Conservation (phyloP, 2,888 invertebrate genomes). For the Epicampocera succincta region DNA sequence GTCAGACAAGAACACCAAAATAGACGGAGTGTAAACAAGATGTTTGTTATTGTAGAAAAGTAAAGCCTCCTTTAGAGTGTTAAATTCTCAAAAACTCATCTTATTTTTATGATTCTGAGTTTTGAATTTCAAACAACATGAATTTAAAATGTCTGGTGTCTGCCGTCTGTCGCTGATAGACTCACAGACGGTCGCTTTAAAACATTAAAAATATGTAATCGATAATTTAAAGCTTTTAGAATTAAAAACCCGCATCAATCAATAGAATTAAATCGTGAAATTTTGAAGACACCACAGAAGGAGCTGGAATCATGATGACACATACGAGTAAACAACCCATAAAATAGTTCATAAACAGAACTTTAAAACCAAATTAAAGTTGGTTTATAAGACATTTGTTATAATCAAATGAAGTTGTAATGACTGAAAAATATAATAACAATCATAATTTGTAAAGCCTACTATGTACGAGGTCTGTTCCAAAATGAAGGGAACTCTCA, state of each 20-base stretch:
- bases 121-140: not conserved
- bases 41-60: too few species aligned
- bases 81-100: too few species aligned
- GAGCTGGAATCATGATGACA: conserved; percentile 27
- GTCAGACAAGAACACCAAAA: too few species aligned
- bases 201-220: conserved; percentile 62
- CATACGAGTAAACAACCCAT: conserved; percentile 9
- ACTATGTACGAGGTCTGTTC: too few species aligned
- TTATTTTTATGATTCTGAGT: too few species aligned
- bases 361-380: not conserved
- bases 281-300: conserved; percentile 6
- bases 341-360: conserved; percentile 1
- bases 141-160: conserved; percentile 40
- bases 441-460: too few species aligned
- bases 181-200: conserved; percentile 50
- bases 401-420: not conserved
- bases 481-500: too few species aligned
- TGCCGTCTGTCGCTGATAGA: conserved; percentile 36
- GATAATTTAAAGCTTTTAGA: conserved; percentile 63
- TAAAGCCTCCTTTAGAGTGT: too few species aligned
- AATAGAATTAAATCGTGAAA: conserved; percentile 27
- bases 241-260: conserved; percentile 62
- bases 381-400: not conserved
- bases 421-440: too few species aligned
- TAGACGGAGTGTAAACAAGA: too few species aligned